phyloP scores from a whole-genome alignment of 1,140 invertebrate species.

The Linepithema humile region DNA sequence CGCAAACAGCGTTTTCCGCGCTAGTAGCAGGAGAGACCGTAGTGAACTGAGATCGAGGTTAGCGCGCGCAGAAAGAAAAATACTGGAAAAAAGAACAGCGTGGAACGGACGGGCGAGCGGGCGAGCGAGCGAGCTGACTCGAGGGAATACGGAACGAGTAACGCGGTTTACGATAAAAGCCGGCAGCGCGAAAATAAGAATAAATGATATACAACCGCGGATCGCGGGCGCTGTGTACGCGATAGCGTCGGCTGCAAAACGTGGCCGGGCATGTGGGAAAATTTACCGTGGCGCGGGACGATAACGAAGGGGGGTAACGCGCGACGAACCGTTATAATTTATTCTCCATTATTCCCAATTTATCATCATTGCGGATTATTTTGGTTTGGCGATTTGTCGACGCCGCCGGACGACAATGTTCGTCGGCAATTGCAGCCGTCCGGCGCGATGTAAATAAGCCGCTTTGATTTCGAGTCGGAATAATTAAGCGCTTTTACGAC shows the following conservation, averaged over 20 bases:
- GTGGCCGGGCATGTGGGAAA: slow-evolving; percentile 13
- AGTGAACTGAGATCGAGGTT: background rate
- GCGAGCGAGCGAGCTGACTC: background rate
- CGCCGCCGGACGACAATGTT: slow-evolving; percentile 28
- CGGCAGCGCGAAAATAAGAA: slow-evolving; percentile 33
- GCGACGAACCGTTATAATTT: slow-evolving; percentile 31
- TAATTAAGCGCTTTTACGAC: slow-evolving; percentile 17
- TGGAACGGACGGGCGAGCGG: background rate
- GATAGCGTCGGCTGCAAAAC: background rate
- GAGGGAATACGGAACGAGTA: slow-evolving; percentile 34
- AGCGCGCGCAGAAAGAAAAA: slow-evolving; percentile 34
- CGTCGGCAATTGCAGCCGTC: slow-evolving; percentile 12
- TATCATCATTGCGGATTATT: slow-evolving; percentile 49
- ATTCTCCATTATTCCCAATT: slow-evolving; percentile 54
- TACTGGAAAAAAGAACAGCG: background rate
- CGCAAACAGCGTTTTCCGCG: slow-evolving; percentile 40
- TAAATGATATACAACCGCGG: slow-evolving; percentile 48
- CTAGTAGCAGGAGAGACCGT: slow-evolving; percentile 9
- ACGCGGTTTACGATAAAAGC: slow-evolving; percentile 48
- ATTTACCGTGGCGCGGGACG: slow-evolving; percentile 45
- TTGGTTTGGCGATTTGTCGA: slow-evolving; percentile 30
- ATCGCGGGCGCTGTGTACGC: background rate
- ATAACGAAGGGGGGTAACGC: slow-evolving; percentile 19
- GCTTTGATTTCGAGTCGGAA: slow-evolving; percentile 31
- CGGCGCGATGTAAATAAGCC: slow-evolving; percentile 35